Evolutionary conservation across 2,888 invertebrate genomes (phyloP), one percentile per base, ranked within the genome.

Genomic region (Camponotus fellah): DNA sequence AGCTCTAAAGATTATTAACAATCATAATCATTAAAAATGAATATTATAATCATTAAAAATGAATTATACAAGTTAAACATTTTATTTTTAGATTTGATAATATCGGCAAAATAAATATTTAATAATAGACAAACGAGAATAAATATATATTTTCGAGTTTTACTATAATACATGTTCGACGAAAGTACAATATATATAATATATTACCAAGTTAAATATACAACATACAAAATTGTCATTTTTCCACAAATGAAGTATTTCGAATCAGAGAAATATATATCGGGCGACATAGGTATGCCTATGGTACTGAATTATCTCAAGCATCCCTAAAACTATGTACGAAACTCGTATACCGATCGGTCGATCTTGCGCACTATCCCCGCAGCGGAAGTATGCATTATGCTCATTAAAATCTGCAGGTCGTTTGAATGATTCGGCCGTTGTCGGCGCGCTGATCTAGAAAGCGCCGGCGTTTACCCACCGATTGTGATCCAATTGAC

Each of bases 401-500:
- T 82, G 79, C 83, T 90, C 91, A 86, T 91, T 90, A 91, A 88
- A 90, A 87, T 87, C 82, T 82, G 84, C 83, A 79, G 80, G 84
- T 86, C 82, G 85, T 88, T 86, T 74, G 82, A 84, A 83, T 84
- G 69, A 84, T 82, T 86, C 65, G 75, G 62, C 58, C 60, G 65
- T 80, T 60, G 79, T 79, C 64, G 79, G 79, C 84, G 69, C 56
- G 64, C 17, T 75, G 77, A 86, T 86, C 81, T 80, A 87, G 75
- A 87, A 85, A 88, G 80, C 75, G 83, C 75, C 83, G 82, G 85
- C 83, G 85, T 85, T 89, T 82, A 56, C 86, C n/a, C 37, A 32
- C 65, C 68, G 84, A 87, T 89, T 84, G 72, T 83, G 17, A 21
- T n/a, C 32, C 72, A 83, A 87, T 86, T 87, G 58, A 37, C 77